Evolutionary conservation across 2,113 vertebrate genomes (phyloP).

Genomic region (Odontophorus gujanensis): DNA sequence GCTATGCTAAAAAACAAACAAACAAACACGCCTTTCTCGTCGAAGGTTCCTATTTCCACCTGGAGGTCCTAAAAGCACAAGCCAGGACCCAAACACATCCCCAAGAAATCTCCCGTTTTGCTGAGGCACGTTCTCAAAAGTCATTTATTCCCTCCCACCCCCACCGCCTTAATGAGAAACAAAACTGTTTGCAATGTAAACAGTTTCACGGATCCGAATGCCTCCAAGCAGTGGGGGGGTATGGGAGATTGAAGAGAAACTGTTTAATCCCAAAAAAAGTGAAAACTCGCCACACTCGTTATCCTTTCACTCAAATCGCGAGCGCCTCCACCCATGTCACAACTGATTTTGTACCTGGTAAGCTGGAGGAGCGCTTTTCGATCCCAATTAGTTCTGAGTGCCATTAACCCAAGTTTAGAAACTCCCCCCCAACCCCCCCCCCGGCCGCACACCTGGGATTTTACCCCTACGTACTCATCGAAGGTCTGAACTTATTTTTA

Average conservation of each 20-base stretch:
- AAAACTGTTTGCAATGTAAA: background rate
- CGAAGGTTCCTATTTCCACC: background rate
- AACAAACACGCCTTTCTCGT: too few relatives aligned
- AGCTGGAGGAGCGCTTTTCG: background rate
- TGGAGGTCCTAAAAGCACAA: background rate
- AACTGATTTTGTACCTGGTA: fast-evolving
- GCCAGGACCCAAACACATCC: background rate
- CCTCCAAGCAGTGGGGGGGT: background rate
- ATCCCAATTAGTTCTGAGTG: background rate
- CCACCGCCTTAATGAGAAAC: background rate
- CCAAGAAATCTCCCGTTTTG: background rate
- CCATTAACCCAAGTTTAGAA: background rate
- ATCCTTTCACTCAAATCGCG: background rate
- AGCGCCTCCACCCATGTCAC: background rate
- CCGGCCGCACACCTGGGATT: background rate
- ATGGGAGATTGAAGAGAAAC: background rate
- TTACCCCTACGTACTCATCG: fast-evolving
- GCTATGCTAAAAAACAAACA: background rate
- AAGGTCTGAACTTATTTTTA: background rate
- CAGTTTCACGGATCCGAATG: fast-evolving
- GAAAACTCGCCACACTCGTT: background rate
- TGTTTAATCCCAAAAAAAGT: background rate
- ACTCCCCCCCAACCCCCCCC: background rate
- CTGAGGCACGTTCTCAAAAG: background rate
- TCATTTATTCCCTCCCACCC: fast-evolving